Conservation (phyloP, 2,888 invertebrate genomes). For the Poecilus cupreus region DNA sequence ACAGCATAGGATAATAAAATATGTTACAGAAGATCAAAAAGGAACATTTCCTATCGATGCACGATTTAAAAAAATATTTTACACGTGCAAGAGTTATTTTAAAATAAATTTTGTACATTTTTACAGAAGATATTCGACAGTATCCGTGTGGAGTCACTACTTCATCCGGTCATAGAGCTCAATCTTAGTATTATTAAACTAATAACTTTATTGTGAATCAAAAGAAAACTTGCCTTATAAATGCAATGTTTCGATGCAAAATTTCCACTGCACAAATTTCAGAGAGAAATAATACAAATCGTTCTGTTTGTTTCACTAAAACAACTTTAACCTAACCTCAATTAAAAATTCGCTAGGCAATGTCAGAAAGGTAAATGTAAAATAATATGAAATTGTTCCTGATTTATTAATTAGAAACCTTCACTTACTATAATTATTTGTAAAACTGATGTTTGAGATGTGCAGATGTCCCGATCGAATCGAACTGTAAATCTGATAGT, state of each 20-base stretch:
- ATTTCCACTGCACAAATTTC: background rate
- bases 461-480: too few relatives aligned
- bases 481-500: too few relatives aligned
- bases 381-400: too few relatives aligned
- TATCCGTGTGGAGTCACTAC: background rate
- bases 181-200: background rate
- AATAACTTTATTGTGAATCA: conserved; percentile 59
- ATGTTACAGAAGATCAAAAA: conserved; percentile 39
- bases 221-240: background rate
- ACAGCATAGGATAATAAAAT: conserved; percentile 27
- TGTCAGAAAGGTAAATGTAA: too few relatives aligned
- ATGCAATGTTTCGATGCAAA: background rate
- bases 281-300: background rate
- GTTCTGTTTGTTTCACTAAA: background rate
- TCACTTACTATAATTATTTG: too few relatives aligned
- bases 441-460: too few relatives aligned
- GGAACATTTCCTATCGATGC: conserved; percentile 25
- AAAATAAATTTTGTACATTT: conserved; percentile 57
- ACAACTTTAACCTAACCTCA: background rate
- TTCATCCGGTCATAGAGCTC: background rate
- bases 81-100: conserved; percentile 47
- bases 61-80: conserved; percentile 55
- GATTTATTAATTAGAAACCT: too few relatives aligned
- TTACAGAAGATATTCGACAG: conserved; percentile 51
- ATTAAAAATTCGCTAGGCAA: too few relatives aligned